Percentiles rank a stretch among this genome's conserved stretches.
Conservation (phyloP, 2,888 invertebrate genomes). For the Zaprionus obscuricornis region DNA sequence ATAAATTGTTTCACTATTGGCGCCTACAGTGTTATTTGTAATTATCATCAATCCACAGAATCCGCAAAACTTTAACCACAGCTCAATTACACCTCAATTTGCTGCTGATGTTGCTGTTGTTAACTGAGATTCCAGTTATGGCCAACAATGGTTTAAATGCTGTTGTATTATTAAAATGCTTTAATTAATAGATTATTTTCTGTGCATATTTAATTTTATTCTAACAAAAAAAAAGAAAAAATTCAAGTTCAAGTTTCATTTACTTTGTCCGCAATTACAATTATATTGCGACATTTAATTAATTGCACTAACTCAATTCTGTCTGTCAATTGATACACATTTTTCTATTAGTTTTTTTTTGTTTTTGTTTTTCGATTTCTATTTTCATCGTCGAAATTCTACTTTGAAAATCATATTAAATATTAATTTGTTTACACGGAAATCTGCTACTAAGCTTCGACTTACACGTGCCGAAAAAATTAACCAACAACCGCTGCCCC, state of each 20-base stretch:
- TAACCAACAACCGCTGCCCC: not conserved
- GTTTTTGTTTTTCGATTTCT: too few relatives aligned
- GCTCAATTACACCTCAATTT: slow-evolving; percentile 7
- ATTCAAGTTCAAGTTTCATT: too few relatives aligned
- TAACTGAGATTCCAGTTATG: not conserved
- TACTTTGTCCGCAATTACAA: too few relatives aligned
- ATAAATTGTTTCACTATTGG: too few relatives aligned
- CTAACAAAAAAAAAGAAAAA: too few relatives aligned
- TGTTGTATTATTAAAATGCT: slow-evolving; percentile 38
- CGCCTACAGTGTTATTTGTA: slow-evolving; percentile 30
- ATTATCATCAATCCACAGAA: slow-evolving; percentile 45
- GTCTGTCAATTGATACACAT: slow-evolving; percentile 6
- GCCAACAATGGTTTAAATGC: slow-evolving; percentile 13
- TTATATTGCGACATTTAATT: too few relatives aligned
- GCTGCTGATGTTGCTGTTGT: not conserved
- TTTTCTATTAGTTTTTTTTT: not conserved
- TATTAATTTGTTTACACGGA: slow-evolving; percentile 37
- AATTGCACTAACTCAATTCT: too few relatives aligned
- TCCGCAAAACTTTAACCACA: slow-evolving; percentile 35
- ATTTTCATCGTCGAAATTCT: slow-evolving; percentile 11
- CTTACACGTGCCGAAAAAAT: slow-evolving; percentile 40
- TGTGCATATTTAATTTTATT: slow-evolving; percentile 14
- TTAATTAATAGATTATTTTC: slow-evolving; percentile 33
- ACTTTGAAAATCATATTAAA: slow-evolving; percentile 30
- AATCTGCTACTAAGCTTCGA: slow-evolving; percentile 42